phyloP scores from a whole-genome alignment of 2,888 invertebrate species.

The Caradrina kadenii region DNA sequence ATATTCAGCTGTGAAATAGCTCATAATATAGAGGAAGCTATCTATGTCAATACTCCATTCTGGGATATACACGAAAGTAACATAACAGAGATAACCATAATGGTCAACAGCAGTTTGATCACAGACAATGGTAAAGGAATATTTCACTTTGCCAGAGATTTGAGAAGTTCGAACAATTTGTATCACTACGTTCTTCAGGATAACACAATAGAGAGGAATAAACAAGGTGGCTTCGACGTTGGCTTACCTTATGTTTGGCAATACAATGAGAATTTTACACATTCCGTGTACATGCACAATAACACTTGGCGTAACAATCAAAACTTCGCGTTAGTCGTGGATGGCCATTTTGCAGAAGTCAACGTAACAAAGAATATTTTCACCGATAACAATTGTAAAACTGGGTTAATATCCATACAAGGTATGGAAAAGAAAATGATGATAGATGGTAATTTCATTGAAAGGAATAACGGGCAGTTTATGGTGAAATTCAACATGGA shows the following conservation, averaged over 20 bases:
- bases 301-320: constrained; percentile 96
- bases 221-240: constrained; percentile 96
- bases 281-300: constrained; percentile 96
- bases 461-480: constrained; percentile 94
- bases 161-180: constrained; percentile 98
- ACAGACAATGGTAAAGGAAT: constrained; percentile 97
- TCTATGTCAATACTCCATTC: constrained; percentile 95
- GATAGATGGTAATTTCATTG: constrained; percentile 95
- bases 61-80: constrained; percentile 96
- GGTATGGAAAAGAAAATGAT: constrained; percentile 99
- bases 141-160: constrained; percentile 97
- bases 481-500: constrained; percentile 97
- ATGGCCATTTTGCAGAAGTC: constrained; percentile 97
- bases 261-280: constrained; percentile 98
- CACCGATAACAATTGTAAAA: constrained; percentile 95
- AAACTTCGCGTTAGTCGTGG: constrained; percentile 95
- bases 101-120: constrained; percentile 96
- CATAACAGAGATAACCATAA: constrained; percentile 97
- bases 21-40: constrained; percentile 94
- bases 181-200: constrained; percentile 98
- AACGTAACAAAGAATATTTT: constrained; percentile 97
- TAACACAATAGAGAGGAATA: constrained; percentile 96
- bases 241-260: constrained; percentile 98
- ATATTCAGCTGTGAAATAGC: constrained; percentile 95
- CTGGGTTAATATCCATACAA: constrained; percentile 94